A percentile compares a stretch with the other conserved stretches of the same genome.
Conservation (phyloP, 2,113 vertebrate species). For the Alligator mississippiensis region DNA sequence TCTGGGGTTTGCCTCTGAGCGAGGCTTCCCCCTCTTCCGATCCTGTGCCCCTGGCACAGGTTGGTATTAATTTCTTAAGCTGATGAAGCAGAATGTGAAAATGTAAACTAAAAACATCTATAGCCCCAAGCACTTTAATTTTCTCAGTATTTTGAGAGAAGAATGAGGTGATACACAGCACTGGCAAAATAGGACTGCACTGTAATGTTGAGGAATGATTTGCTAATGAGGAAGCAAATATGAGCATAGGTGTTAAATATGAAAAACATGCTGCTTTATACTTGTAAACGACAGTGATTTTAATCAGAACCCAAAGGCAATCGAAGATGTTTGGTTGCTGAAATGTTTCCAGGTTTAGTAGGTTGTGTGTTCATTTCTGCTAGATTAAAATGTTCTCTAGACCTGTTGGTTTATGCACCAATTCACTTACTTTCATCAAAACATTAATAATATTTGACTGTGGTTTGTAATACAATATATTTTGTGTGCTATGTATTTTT, state of each 20-base stretch:
- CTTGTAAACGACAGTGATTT: background rate
- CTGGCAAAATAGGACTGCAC: background rate
- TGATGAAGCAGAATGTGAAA: background rate
- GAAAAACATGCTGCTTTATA: background rate
- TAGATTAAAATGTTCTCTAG: background rate
- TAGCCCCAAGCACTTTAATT: background rate
- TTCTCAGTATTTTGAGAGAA: background rate
- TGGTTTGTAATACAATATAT: background rate
- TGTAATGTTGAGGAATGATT: background rate
- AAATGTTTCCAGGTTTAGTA: background rate
- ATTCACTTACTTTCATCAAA: background rate
- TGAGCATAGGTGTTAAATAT: background rate
- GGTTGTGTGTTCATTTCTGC: background rate
- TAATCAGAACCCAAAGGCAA: background rate
- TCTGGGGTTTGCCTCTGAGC: background rate
- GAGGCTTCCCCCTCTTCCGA: accelerated
- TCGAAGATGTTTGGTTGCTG: background rate
- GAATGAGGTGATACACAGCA: background rate
- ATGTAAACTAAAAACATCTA: background rate
- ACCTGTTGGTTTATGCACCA: background rate
- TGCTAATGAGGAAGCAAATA: background rate
- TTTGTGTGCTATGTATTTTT: background rate
- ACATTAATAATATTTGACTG: background rate
- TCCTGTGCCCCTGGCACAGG: too few relatives aligned
- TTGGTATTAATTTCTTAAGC: background rate